Evolutionary conservation across 2,888 invertebrate species (phyloP), one percentile per base, ranked within the genome.

Genomic region (Luperina testacea): DNA sequence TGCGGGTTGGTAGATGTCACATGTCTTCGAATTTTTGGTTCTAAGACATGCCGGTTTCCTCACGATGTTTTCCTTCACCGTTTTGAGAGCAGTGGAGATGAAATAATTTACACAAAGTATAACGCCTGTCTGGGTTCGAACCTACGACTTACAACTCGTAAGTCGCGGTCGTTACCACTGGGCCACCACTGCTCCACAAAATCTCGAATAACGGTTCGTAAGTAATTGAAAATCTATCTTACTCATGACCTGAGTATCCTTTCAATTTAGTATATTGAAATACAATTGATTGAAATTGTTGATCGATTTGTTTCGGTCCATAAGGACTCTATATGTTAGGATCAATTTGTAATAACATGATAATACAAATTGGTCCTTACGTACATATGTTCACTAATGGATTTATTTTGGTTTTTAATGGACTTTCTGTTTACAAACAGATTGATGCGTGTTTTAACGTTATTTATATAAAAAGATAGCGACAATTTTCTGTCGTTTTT

Each of bases 331-430:
- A 42, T 11, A 59, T n/a, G 3, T 42, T 57, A 65, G 63, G 42
- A 70, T 7, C 51, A 70, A 65, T 75, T 70, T 81, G 27, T 4
- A n/a, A 38, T 42, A 74, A 27, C 20, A 51, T 51, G 20, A 1
- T 27, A 45, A 13, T 20, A 2, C 20, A 8, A 20, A 51, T 69
- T 51, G 20, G 13, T 27, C 15, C 48, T 51, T 69, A 32, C 13
- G 4, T 20, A 38, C 27, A 57, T 67, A 4, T 45, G 51, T 9
- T 42, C 4, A 7, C 38, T 32, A 71, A 74, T 51, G 57, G n/a
- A 84, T 74, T 70, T 74, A 79, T 74, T 81, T 82, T 45, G 20
- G 42, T 53, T 38, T 67, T n/a, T 72, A 67, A 74, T 64, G 65
- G 71, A 68, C 57, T 13, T 59, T 27, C 45, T 80, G 59, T 85